phyloP scores from a whole-genome alignment of 1,140 invertebrate species.

The Pogonomyrmex californicus region DNA sequence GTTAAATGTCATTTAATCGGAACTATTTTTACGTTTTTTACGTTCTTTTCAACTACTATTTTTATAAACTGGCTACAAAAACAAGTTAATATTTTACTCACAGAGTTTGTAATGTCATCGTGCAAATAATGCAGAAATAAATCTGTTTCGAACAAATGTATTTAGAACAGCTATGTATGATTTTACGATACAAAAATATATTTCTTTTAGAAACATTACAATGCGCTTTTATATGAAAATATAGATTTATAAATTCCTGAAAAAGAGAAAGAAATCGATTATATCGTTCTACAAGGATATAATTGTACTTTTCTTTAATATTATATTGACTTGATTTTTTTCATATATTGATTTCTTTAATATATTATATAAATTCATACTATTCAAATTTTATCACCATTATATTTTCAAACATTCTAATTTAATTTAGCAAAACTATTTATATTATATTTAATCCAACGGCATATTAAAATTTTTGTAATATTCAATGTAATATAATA shows the following conservation, averaged over 20 bases:
- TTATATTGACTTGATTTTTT: too few relatives aligned
- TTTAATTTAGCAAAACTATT: too few relatives aligned
- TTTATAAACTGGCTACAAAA: neutral
- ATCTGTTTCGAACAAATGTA: neutral
- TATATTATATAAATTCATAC: too few relatives aligned
- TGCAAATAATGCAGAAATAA: conserved; percentile 23
- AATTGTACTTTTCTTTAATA: too few relatives aligned
- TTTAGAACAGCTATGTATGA: neutral
- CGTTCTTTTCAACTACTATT: neutral
- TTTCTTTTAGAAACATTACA: neutral
- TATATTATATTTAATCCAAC: too few relatives aligned
- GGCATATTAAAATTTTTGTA: too few relatives aligned
- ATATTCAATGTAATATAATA: too few relatives aligned
- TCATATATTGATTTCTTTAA: neutral
- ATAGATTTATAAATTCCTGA: neutral
- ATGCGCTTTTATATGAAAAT: neutral
- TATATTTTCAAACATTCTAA: too few relatives aligned
- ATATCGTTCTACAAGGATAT: too few relatives aligned
- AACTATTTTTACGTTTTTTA: too few relatives aligned
- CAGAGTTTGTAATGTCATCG: neutral
- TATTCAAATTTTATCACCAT: too few relatives aligned
- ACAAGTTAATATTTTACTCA: neutral
- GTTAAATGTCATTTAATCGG: neutral
- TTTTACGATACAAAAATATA: conserved; percentile 4
- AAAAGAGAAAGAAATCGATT: neutral